Conservation (phyloP, 1,140 invertebrate species). For the Philopotamus ludificatus region DNA sequence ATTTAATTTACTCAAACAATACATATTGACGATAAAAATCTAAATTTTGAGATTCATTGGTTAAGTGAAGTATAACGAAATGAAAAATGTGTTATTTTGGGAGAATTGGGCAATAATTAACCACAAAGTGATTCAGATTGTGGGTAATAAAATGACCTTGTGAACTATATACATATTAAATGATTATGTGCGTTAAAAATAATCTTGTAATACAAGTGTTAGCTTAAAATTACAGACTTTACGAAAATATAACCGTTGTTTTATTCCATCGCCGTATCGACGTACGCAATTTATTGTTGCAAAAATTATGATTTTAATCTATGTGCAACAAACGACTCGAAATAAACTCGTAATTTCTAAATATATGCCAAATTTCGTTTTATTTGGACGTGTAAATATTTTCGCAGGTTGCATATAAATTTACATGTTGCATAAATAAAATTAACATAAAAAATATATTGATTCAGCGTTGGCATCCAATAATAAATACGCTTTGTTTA, state of each 20-base stretch:
- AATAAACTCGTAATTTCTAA: too few relatives aligned
- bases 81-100: constrained; percentile 22
- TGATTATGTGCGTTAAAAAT: constrained; percentile 18
- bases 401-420: too few relatives aligned
- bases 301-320: too few relatives aligned
- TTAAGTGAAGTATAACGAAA: constrained; percentile 22
- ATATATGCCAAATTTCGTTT: too few relatives aligned
- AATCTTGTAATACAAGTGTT: constrained; percentile 30
- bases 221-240: constrained; percentile 26
- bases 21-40: not conserved
- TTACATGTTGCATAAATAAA: too few relatives aligned
- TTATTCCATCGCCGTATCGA: not conserved
- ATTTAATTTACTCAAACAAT: not conserved
- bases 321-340: too few relatives aligned
- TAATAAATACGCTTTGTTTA: too few relatives aligned
- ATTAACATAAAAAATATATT: too few relatives aligned
- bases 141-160: constrained; percentile 25
- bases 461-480: too few relatives aligned
- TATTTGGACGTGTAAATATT: too few relatives aligned
- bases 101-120: constrained; percentile 29
- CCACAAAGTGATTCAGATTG: constrained; percentile 15
- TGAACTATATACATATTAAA: constrained; percentile 18
- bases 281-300: too few relatives aligned
- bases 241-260: constrained; percentile 11
- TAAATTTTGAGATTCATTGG: constrained; percentile 22